Evolutionary conservation across 2,797 vertebrate genomes (phyloP), one percentile per base, ranked within the genome.

Genomic region (Podargus strigoides): DNA sequence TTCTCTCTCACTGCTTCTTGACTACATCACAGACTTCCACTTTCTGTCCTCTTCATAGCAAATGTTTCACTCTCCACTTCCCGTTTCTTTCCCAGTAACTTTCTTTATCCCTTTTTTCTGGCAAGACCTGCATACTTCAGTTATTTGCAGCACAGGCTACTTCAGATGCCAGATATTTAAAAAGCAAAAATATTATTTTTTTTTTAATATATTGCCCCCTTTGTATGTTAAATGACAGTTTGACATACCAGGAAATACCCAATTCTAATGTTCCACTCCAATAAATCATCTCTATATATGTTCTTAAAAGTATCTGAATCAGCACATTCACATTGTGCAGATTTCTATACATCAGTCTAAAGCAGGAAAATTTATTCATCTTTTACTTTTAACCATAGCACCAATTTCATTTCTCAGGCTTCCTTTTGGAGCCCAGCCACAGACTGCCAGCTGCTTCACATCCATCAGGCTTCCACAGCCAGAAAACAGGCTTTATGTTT

Each of bases 401-500:
- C 95, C 95, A 96, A 97, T 95, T 97, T 94, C 86, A 95, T 93
- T 87, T 96, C 94, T 95, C 95, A 96, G 89, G 46, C 93, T 94
- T 96, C 92, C 80, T 97, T 93, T 95, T 28, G 8, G 94, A 97
- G 94, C 93, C 89, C 90, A 95, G 93, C 94, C 47, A 20, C 94
- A 92, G 93, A 95, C 93, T 63, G 75, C 97, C 97, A 98, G 97
- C 97, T 98, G 97, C 95, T 98, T 81, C 95, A 94, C 92, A 98
- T 96, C 96, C 83, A 96, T 97, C 93, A 81, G 94, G 72, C 85
- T 97, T 97, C 97, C 89, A 93, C 91, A 97, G 97, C 81, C 90
- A 92, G 96, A 96, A 96, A 97, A 97, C 70, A 95, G 89, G 95
- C 96, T 98, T 97, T 97, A 93, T 94, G 91, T 97, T 97, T 96